Evolutionary conservation across 1,140 invertebrate genomes (phyloP), one percentile per base, ranked within the genome.

Genomic region (Thaumetopoea pityocampa): DNA sequence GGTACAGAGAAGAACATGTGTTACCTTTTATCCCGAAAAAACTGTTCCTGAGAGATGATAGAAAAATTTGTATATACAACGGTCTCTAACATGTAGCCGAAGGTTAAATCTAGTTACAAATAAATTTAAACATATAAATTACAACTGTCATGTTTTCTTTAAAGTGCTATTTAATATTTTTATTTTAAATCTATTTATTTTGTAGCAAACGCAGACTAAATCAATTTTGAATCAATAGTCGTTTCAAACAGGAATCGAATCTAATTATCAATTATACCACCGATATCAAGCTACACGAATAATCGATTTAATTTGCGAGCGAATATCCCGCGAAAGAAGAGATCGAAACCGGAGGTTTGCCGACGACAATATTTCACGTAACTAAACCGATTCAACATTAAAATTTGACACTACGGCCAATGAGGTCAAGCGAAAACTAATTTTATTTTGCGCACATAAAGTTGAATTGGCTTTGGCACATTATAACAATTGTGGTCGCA

Each of bases 341-440:
- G 50, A 69, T 50, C 48, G 64, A 60, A 66, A 73, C 58, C 50
- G 41, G 58, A 73, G 61, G 64, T 51, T 53, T 45, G 56, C 58
- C 59, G 49, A 48, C 51, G 59, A 56, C 59, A 56, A 66, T 59
- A 65, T 58, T 67, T 68, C 74, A 69, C 61, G 65, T 72, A 78
- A 76, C 63, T 51, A 56, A 69, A 72, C 64, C 62, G 62, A 76
- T 77, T 65, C 59, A 55, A 72, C 67, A 80, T 69, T 67, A 78
- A 77, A 79, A 82, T 77, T 80, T 72, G 76, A 80, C 67, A 72
- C 78, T 82, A 63, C 33, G 58, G 48, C 54, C 56, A 60, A 41
- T 5, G 19, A 24, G 33, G 27, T 9, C 40, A 57, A 40, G 38
- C 52, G 14, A 79, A 76, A 62, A 52, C 26, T 33, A 36, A 14